phyloP scores from a whole-genome alignment of 2,888 invertebrate species.

The Tetragnatha montana region DNA sequence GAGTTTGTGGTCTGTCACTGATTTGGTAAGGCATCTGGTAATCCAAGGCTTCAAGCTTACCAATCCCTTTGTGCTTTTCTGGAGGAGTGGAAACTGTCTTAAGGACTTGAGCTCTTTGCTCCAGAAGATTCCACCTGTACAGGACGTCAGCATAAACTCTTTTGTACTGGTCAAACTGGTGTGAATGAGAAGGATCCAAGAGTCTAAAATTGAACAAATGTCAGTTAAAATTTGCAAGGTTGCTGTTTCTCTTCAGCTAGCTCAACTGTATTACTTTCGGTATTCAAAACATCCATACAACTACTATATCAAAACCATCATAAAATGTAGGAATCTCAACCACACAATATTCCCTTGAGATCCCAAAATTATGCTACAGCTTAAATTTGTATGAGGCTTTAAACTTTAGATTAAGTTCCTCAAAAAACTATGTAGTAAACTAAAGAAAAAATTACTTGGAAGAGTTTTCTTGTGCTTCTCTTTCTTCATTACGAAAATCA shows the following conservation, averaged over 20 bases:
- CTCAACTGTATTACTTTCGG: not conserved
- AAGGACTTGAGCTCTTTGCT: constrained; percentile 86
- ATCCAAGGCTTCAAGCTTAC: constrained; percentile 71
- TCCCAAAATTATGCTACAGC: not conserved
- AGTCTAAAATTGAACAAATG: constrained; percentile 73
- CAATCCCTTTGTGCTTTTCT: constrained; percentile 81
- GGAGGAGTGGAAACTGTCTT: constrained; percentile 80
- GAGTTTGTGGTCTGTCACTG: too few relatives aligned
- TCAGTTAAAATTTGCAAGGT: too few relatives aligned
- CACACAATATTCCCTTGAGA: not conserved
- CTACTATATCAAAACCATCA: not conserved
- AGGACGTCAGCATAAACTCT: constrained; percentile 91
- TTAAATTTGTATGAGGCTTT: not conserved
- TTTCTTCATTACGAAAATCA: constrained; percentile 75
- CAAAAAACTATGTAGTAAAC: not conserved
- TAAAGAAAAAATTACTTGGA: constrained; percentile 30
- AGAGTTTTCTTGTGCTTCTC: constrained; percentile 74
- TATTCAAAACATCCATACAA: not conserved
- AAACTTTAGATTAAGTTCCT: not conserved
- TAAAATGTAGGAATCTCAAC: not conserved
- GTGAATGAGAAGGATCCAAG: constrained; percentile 78
- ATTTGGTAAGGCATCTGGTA: too few relatives aligned
- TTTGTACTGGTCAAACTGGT: constrained; percentile 88
- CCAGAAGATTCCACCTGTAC: constrained; percentile 88
- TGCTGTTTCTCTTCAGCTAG: too few relatives aligned